A percentile compares a stretch with the other conserved stretches of the same genome.
Conservation (phyloP, 2,888 invertebrate species). For the Eledone cirrhosa region DNA sequence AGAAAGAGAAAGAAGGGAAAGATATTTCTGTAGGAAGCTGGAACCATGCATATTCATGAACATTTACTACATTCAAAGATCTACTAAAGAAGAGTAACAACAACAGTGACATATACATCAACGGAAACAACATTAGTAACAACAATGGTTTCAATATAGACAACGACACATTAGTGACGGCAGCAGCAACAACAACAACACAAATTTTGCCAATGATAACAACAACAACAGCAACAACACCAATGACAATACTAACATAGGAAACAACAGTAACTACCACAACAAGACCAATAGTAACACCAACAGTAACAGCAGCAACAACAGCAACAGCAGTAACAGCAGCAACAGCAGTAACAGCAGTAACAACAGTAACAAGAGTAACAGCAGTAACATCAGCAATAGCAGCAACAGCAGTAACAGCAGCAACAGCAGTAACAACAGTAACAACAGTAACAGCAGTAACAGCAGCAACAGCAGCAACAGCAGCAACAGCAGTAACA, state of each 20-base stretch:
- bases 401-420: background rate
- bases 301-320: background rate
- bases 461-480: background rate
- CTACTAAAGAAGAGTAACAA: background rate
- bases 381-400: background rate
- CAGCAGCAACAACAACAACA: background rate
- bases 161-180: background rate
- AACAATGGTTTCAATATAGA: background rate
- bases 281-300: background rate
- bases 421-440: background rate
- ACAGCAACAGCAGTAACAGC: background rate
- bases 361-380: background rate
- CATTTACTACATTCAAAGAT: background rate
- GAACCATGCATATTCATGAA: background rate
- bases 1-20: background rate
- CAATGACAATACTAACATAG: background rate
- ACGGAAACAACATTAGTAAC: background rate
- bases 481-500: background rate
- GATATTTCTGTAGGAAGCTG: background rate
- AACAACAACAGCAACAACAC: background rate
- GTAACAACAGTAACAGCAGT: background rate
- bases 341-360: background rate
- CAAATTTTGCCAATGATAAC: background rate
- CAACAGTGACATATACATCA: background rate
- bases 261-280: background rate